Percentiles rank a stretch among this genome's conserved stretches.
phyloP scores from a whole-genome alignment of 2,797 vertebrate genomes.

The Chaetodon trifasciatus region DNA sequence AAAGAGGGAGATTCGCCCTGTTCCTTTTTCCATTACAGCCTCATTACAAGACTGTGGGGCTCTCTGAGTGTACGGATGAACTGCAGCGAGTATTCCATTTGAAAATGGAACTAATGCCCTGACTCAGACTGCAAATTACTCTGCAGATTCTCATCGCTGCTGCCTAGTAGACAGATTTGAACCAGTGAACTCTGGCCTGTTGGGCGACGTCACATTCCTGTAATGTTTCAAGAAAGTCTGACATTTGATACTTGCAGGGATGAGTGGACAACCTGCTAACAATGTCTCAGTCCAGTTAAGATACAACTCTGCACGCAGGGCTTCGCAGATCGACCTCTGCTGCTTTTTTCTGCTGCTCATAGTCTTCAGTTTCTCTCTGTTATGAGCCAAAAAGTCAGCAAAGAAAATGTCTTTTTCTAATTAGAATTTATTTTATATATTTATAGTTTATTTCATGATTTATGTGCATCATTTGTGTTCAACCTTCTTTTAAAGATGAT shows the following conservation, averaged over 20 bases:
- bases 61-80: constrained; percentile 57
- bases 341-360: background rate
- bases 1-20: constrained; percentile 44
- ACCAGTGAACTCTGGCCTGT: constrained; percentile 55
- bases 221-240: constrained; percentile 42
- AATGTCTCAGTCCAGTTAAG: constrained; percentile 7
- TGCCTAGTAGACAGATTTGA: constrained; percentile 49
- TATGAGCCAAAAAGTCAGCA: background rate
- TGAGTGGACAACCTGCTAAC: constrained; percentile 23
- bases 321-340: constrained; percentile 2
- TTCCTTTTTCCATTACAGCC: constrained; percentile 72
- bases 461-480: constrained; percentile 11
- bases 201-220: constrained; percentile 41
- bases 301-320: background rate
- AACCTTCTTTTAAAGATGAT: constrained; percentile 3
- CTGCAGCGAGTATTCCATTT: constrained; percentile 65
- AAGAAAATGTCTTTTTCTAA: background rate
- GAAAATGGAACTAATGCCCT: constrained; percentile 70
- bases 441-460: background rate
- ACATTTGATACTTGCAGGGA: constrained; percentile 30
- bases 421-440: no score
- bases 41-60: constrained; percentile 67
- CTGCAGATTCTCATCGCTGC: constrained; percentile 61
- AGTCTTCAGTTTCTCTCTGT: background rate
- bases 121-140: constrained; percentile 70